These are phyloP conservation scores for Lacerta agilis DNA, from an alignment of 2,797 vertebrate species.

Conservation along the genomic window DNA sequence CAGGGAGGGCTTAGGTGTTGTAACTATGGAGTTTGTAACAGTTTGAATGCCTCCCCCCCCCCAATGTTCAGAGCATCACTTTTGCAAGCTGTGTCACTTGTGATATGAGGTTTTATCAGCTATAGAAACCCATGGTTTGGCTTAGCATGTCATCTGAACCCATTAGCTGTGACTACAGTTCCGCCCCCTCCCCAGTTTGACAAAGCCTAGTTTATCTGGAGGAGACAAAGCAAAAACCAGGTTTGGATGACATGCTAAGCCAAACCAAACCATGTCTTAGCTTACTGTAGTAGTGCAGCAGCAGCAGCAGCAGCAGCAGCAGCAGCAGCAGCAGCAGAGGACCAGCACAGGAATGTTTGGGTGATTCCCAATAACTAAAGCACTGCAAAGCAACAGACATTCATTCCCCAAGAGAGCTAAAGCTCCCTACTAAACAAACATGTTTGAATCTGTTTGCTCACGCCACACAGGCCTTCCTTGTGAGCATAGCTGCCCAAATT, in stretches of 20 bases:
- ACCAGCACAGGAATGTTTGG: too few relatives aligned
- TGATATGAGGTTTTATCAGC: background rate
- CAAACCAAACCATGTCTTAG: too few relatives aligned
- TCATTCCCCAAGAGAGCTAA: background rate
- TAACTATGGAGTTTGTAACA: background rate
- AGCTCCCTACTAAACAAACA: rapidly evolving
- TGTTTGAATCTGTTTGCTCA: rapidly evolving
- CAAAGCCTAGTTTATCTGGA: too few relatives aligned
- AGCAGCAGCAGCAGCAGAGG: too few relatives aligned
- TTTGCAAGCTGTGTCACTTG: background rate
- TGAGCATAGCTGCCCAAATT: background rate
- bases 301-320: too few relatives aligned
- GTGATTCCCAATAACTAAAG: background rate
- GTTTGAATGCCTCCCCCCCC: background rate
- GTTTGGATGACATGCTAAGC: background rate
- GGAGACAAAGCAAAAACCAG: background rate
- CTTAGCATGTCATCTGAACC: too few relatives aligned
- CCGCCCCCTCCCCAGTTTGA: too few relatives aligned
- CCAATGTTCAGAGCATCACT: background rate
- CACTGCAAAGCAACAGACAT: background rate
- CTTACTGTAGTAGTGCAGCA: too few relatives aligned
- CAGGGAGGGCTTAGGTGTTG: background rate
- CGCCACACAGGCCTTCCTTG: background rate
- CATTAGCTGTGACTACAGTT: too few relatives aligned
- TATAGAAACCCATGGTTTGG: background rate